Evolutionary conservation across 2,797 vertebrate species (phyloP).

Genomic region (Sorex maritimensis): DNA sequence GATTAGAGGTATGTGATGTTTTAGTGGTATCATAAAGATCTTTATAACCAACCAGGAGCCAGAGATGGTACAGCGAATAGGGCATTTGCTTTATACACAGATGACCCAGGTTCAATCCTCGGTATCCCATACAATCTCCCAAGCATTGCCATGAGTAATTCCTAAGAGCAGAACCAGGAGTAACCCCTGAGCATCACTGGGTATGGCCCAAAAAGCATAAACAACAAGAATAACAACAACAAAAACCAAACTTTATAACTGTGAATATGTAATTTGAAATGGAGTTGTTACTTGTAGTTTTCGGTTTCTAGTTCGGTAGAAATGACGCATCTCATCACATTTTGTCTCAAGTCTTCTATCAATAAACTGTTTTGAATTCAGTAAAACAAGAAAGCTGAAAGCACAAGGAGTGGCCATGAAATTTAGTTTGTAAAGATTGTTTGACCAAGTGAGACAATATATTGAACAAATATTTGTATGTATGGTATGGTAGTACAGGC

Average conservation of each 20-base stretch:
- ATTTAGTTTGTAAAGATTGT: slow-evolving; percentile 51
- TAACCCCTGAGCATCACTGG: too few relatives aligned
- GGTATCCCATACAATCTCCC: too few relatives aligned
- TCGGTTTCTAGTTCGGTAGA: slow-evolving; percentile 27
- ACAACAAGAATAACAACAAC: too few relatives aligned
- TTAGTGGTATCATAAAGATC: slow-evolving; percentile 25
- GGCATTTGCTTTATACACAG: too few relatives aligned
- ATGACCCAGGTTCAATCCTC: too few relatives aligned
- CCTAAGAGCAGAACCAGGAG: too few relatives aligned
- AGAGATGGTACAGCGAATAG: too few relatives aligned
- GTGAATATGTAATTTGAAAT: background rate
- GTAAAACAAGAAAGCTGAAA: slow-evolving; percentile 67
- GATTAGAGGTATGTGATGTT: background rate
- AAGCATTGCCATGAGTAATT: too few relatives aligned
- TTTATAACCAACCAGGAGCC: background rate
- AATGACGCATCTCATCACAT: slow-evolving; percentile 8
- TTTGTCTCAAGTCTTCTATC: background rate
- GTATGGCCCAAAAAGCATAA: too few relatives aligned
- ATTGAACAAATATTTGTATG: slow-evolving; percentile 56
- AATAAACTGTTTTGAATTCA: slow-evolving; percentile 63
- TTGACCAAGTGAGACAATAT: background rate
- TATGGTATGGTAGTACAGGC: background rate
- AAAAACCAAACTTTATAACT: slow-evolving; percentile 8
- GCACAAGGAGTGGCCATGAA: background rate
- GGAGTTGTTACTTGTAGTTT: background rate